Percentiles rank a stretch among this genome's conserved stretches.
Evolutionary conservation across 1,140 invertebrate species (phyloP).

Genomic region (Ceratina calcarata): DNA sequence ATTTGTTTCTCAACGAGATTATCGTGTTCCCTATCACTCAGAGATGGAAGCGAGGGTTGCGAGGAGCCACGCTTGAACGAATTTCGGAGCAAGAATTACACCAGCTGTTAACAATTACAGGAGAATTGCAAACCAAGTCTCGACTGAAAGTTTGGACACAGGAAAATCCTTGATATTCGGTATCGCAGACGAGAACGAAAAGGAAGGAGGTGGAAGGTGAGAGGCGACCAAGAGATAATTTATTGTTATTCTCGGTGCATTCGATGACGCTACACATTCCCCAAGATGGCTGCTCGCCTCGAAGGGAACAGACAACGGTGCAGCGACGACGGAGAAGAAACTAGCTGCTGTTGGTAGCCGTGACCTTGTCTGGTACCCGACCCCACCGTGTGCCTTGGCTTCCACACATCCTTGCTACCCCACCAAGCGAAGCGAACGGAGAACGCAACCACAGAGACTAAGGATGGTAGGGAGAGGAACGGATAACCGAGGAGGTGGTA

Average conservation of each 20-base stretch:
- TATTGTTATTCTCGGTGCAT: slow-evolving; percentile 67
- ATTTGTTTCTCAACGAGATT: slow-evolving; percentile 48
- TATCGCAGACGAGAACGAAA: background rate
- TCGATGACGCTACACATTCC: slow-evolving; percentile 65
- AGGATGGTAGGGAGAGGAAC: slow-evolving; percentile 28
- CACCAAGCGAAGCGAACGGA: slow-evolving; percentile 21
- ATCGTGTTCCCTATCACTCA: slow-evolving; percentile 3
- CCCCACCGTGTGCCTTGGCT: slow-evolving; percentile 63
- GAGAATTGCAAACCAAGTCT: background rate
- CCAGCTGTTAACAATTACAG: background rate
- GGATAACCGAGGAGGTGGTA: background rate
- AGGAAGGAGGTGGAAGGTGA: slow-evolving; percentile 48
- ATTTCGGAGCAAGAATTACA: background rate
- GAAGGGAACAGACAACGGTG: background rate
- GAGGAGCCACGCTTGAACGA: background rate
- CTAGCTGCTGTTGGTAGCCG: slow-evolving; percentile 66
- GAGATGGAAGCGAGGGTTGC: slow-evolving; percentile 6
- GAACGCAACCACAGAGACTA: slow-evolving; percentile 22
- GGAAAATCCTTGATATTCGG: no score
- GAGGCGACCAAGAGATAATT: slow-evolving; percentile 60
- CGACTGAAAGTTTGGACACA: no score
- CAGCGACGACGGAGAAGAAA: slow-evolving; percentile 36
- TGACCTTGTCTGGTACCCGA: slow-evolving; percentile 76
- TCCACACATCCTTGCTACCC: slow-evolving; percentile 60
- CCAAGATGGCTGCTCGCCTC: slow-evolving; percentile 62